Evolutionary conservation across 2,888 invertebrate species (phyloP).

Genomic region (Aradus depressus): DNA sequence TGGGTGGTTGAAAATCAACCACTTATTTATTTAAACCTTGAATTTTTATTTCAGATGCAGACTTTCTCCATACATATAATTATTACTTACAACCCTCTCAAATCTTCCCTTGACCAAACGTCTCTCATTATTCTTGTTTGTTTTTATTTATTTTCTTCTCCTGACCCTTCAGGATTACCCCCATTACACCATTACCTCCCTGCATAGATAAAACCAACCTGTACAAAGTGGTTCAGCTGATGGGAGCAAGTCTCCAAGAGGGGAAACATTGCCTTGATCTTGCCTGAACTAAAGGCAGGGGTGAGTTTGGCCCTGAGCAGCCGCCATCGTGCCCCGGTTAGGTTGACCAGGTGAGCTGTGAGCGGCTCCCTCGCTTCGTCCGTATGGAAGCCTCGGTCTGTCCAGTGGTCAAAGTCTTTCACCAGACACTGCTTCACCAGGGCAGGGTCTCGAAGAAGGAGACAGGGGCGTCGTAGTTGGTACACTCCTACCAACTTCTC

Average conservation of each 20-base stretch:
- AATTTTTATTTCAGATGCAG: too few relatives aligned
- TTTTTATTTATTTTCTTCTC: too few relatives aligned
- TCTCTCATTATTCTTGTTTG: too few relatives aligned
- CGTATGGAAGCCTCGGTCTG: slow-evolving; percentile 39
- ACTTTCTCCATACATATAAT: too few relatives aligned
- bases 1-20: too few relatives aligned
- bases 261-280: slow-evolving; percentile 43
- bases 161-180: too few relatives aligned
- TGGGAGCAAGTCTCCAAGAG: slow-evolving; percentile 38
- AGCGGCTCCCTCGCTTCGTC: slow-evolving; percentile 36
- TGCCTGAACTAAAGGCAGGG: slow-evolving; percentile 45
- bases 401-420: slow-evolving; percentile 41
- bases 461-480: slow-evolving; percentile 40
- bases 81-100: too few relatives aligned
- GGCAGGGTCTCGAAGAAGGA: slow-evolving; percentile 40
- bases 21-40: too few relatives aligned
- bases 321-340: slow-evolving; percentile 44
- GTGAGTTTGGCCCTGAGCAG: slow-evolving; percentile 41
- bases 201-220: slow-evolving; percentile 23
- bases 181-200: too few relatives aligned
- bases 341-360: slow-evolving; percentile 37
- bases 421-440: slow-evolving; percentile 40
- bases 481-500: slow-evolving; percentile 41
- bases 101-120: too few relatives aligned
- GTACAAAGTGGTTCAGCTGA: slow-evolving; percentile 35